phyloP scores from a whole-genome alignment of 2,888 invertebrate species.

The Teleiodes luculella region DNA sequence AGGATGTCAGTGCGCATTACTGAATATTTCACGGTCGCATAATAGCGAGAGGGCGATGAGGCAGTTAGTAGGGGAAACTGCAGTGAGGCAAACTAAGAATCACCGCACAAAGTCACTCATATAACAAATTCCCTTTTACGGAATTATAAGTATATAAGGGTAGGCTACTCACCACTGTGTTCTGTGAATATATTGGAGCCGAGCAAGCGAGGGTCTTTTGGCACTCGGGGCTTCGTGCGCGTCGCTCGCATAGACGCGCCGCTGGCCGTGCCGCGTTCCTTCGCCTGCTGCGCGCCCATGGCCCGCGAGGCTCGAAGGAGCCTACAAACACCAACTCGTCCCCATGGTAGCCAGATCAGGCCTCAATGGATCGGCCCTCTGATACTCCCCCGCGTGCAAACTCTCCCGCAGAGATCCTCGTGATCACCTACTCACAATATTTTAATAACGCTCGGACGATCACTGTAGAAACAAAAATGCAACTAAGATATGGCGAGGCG shows the following conservation, averaged over 20 bases:
- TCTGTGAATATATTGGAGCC: slow-evolving; percentile 96
- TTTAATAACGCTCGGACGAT: slow-evolving; percentile 19
- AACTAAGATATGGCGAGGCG: slow-evolving; percentile 23
- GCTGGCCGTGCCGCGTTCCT: slow-evolving; percentile 88
- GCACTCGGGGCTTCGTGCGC: slow-evolving; percentile 85
- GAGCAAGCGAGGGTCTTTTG: slow-evolving; percentile 90
- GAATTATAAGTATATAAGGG: not conserved
- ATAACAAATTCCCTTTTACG: no score
- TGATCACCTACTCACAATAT: slow-evolving; percentile 17
- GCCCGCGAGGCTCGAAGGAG: slow-evolving; percentile 31
- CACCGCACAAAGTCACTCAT: no score
- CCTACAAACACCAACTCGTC: not conserved
- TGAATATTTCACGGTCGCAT: no score
- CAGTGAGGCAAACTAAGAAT: no score
- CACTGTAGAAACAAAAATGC: slow-evolving; percentile 11
- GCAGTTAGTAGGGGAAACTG: no score
- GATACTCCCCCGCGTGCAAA: not conserved
- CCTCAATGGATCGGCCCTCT: not conserved
- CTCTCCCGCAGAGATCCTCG: slow-evolving; percentile 3
- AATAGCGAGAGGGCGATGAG: no score
- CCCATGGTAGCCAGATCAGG: not conserved
- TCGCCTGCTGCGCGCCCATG: slow-evolving; percentile 97
- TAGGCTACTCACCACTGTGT: slow-evolving; percentile 88
- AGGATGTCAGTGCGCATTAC: no score
- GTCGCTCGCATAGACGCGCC: slow-evolving; percentile 86